Percentiles rank a stretch among this genome's conserved stretches.
These are phyloP conservation scores for Ondatra zibethicus DNA, from an alignment of 2,113 vertebrate genomes.

Conservation along the genomic window DNA sequence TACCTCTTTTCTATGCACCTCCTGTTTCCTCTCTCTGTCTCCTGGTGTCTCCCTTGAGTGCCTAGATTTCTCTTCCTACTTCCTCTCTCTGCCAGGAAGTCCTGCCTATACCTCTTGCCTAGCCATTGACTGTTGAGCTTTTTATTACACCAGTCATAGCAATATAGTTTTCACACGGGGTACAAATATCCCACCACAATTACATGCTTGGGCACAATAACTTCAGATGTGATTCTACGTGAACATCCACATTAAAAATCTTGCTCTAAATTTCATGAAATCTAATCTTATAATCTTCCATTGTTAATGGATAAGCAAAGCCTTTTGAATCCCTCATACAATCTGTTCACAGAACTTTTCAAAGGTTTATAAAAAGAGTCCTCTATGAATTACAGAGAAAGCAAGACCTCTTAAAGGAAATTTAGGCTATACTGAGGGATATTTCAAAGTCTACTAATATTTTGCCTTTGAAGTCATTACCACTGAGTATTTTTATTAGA, in stretches of 20 bases:
- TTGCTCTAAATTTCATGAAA: conserved; percentile 53
- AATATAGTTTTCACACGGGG: not conserved
- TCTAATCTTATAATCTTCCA: conserved; percentile 57
- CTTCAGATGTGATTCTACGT: conserved; percentile 11
- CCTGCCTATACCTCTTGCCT: not conserved
- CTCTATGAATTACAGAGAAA: conserved; percentile 66
- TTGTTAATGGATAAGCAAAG: conserved; percentile 56
- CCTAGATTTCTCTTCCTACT: not conserved
- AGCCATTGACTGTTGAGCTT: not conserved
- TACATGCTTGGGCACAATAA: conserved; percentile 24
- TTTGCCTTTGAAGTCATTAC: conserved; percentile 46
- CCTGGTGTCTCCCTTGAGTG: not conserved
- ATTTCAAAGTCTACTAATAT: conserved; percentile 64
- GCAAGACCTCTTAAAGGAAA: conserved; percentile 54
- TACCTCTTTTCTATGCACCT: not conserved
- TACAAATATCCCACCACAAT: not conserved
- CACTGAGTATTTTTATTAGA: conserved; percentile 73
- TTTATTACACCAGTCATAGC: not conserved
- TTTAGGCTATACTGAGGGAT: conserved; percentile 51
- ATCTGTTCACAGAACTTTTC: conserved; percentile 24
- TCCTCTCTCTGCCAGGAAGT: not conserved
- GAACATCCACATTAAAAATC: not conserved
- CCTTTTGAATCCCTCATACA: not conserved
- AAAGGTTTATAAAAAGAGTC: conserved; percentile 64
- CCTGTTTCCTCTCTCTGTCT: not conserved